Base-by-base conservation (phyloP, 2,113 vertebrate genomes). In the Heterotilapia buettikoferi region DNA sequence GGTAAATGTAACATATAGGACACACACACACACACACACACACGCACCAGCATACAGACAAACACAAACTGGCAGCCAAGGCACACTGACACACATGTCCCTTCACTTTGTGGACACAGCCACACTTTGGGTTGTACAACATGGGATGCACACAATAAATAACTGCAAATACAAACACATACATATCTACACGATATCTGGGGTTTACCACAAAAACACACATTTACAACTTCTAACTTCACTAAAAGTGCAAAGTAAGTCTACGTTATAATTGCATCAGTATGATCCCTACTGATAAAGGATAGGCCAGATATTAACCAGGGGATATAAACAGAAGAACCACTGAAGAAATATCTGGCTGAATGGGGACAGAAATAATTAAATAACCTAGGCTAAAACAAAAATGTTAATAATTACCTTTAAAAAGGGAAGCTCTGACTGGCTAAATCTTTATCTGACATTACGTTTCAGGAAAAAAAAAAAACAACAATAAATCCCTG, bases 1-100 rank as follows among this genome's bases (percentile, higher is more conserved):
- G 96, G 97, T 97, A 97, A 97, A 97, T 97, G 96, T 91, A 95
- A 96, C 94, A 92, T 94, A 93, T 92, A 91, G 83, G 82, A 16
- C 19, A 87, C 40, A 88, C 78, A 90, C 86, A 83, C 5, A 84
- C n/a, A 86, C 47, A 71, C 40, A 50, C 26, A 80, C 26, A 59
- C 79, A 16, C 19, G 5, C 84, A 8, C 43, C n/a, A 47, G 71
- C 19, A 63, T 29, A 19, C 24, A 82, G 54, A 61, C 38, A 82
- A 43, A 21, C 80, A 78, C 8, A 7, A 78, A 78, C 9, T 78
- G 6, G 43, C 54, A 68, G 4, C 21, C 24, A 29, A 57, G 40
- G 24, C 59, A 86, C 59, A 83, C 40, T 40, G n/a, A 7, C 14
- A 82, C 16, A 82, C 29, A 76, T 71, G 36, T 53, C 10, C 29